Evolutionary conservation across 2,797 vertebrate species (phyloP).

Genomic region (Peromyscus melanophrys): DNA sequence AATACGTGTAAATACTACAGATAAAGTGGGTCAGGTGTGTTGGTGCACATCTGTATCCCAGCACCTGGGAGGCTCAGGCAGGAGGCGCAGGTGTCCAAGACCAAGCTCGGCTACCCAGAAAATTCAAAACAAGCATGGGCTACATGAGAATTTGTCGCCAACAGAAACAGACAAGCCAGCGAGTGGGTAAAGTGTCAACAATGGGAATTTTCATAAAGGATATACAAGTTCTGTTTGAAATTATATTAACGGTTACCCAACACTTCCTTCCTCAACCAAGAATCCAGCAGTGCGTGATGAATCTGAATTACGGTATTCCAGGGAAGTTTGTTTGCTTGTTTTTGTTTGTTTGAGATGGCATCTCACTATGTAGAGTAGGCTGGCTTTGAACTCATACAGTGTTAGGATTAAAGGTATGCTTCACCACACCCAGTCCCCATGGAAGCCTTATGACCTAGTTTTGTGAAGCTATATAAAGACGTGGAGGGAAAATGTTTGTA

Average conservation of each 20-base stretch:
- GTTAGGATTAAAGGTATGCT: not conserved
- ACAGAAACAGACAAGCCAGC: not conserved
- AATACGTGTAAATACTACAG: not conserved
- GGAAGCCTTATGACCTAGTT: not conserved
- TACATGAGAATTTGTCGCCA: not conserved
- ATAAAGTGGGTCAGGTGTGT: not conserved
- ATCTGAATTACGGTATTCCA: slow-evolving; percentile 59
- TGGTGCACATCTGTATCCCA: not conserved
- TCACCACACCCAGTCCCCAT: not conserved
- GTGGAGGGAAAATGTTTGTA: slow-evolving; percentile 27
- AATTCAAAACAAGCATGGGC: not conserved
- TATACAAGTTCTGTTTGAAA: slow-evolving; percentile 15
- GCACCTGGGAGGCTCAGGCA: not conserved
- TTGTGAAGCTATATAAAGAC: slow-evolving; percentile 1
- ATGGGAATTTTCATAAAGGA: slow-evolving; percentile 16
- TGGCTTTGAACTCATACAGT: not conserved
- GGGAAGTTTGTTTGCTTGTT: not conserved
- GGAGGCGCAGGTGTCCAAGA: not conserved
- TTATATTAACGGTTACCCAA: slow-evolving; percentile 36
- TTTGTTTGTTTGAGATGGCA: not conserved
- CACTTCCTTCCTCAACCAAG: not conserved
- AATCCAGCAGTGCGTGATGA: slow-evolving; percentile 52
- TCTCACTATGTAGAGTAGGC: not conserved
- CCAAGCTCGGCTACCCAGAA: not conserved
- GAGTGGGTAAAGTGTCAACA: slow-evolving; percentile 21